phyloP scores from a whole-genome alignment of 1,140 invertebrate genomes.

The Mya arenaria region DNA sequence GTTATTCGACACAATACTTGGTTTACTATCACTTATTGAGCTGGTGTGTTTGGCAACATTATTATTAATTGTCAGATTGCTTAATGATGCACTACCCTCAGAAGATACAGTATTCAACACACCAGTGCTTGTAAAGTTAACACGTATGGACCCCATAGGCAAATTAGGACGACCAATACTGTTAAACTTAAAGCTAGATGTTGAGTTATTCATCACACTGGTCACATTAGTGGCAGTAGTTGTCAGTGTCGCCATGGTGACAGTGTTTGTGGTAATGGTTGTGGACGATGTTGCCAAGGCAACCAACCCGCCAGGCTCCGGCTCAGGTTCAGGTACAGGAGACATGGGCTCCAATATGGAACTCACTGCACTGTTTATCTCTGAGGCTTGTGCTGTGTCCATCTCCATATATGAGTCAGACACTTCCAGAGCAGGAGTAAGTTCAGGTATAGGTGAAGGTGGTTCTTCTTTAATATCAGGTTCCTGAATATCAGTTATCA shows the following conservation, averaged over 20 bases:
- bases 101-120: constrained; percentile 20
- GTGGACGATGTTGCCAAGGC: constrained; percentile 53
- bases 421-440: constrained; percentile 17
- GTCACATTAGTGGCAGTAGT: constrained; percentile 28
- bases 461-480: constrained; percentile 3
- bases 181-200: constrained; percentile 45
- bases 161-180: constrained; percentile 27
- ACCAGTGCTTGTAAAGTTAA: constrained; percentile 41
- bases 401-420: constrained; percentile 21
- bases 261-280: constrained; percentile 58
- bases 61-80: constrained; percentile 21
- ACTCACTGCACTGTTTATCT: constrained; percentile 47
- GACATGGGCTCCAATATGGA: constrained; percentile 41
- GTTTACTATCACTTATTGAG: constrained; percentile 9
- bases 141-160: constrained; percentile 42
- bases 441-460: constrained; percentile 55
- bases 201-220: constrained; percentile 42
- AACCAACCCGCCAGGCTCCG: constrained; percentile 38
- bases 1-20: constrained; percentile 31
- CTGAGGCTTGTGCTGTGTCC: constrained; percentile 23
- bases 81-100: background rate
- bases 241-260: constrained; percentile 53
- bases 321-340: constrained; percentile 25
- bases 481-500: constrained; percentile 21
- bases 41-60: background rate